Percentiles rank a stretch among this genome's conserved stretches.
phyloP scores from a whole-genome alignment of 2,888 invertebrate species.

The Chrysolina haemoptera region DNA sequence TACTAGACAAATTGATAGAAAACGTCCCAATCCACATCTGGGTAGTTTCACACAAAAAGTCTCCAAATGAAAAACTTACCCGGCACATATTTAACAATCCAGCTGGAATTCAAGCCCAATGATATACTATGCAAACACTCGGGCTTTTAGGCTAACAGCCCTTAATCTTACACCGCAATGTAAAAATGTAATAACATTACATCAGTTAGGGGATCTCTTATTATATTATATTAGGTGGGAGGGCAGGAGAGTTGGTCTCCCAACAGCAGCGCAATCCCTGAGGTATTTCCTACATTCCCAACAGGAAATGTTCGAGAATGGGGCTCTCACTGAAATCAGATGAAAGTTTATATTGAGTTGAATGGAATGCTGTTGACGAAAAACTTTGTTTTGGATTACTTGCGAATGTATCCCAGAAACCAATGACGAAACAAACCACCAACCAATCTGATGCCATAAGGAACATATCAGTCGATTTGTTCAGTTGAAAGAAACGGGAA shows the following conservation, averaged over 20 bases:
- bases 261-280: not conserved
- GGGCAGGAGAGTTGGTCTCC: not conserved
- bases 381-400: not conserved
- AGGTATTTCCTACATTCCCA: not conserved
- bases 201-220: constrained; percentile 3
- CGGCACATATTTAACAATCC: not conserved
- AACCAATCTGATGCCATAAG: too few species aligned
- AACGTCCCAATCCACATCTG: not conserved
- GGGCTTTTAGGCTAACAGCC: constrained; percentile 12
- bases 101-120: not conserved
- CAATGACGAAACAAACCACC: too few species aligned
- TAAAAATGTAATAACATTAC: constrained; percentile 13
- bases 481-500: too few species aligned
- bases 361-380: not conserved
- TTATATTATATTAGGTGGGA: not conserved
- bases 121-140: not conserved
- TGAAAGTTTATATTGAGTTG: not conserved
- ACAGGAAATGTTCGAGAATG: not conserved
- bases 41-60: not conserved
- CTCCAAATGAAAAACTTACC: not conserved
- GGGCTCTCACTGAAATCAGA: not conserved
- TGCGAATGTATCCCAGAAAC: not conserved
- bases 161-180: constrained; percentile 9
- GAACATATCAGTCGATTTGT: too few species aligned
- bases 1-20: too few species aligned